These are phyloP conservation scores for Procavia capensis DNA, from an alignment of 2,113 vertebrate species.

Conservation along the genomic window DNA sequence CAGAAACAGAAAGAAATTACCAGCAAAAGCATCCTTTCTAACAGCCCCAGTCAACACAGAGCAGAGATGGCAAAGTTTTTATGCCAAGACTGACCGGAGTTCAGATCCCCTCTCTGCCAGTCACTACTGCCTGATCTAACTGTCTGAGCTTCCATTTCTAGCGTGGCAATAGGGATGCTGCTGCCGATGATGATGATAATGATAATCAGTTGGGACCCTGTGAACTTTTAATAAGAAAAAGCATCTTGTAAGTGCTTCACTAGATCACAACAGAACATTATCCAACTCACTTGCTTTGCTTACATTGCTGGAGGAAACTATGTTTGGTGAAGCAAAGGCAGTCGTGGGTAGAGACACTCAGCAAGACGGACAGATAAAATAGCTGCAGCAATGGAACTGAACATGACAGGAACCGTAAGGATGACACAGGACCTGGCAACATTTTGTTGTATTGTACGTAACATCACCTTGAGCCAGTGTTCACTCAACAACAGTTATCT, in stretches of 20 bases:
- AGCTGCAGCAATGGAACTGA: neutral
- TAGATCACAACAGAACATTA: neutral
- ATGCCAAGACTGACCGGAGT: neutral
- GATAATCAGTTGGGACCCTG: neutral
- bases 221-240: neutral
- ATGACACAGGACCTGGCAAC: neutral
- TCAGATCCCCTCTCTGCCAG: neutral
- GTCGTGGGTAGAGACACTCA: neutral
- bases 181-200: neutral
- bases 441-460: neutral
- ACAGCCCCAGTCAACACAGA: neutral
- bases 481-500: no score
- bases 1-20: neutral
- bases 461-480: neutral
- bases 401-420: neutral
- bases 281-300: neutral
- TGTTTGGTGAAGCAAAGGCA: neutral
- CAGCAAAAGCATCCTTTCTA: neutral
- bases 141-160: neutral
- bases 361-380: neutral
- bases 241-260: neutral
- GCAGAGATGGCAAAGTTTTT: neutral
- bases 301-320: neutral
- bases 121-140: neutral
- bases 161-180: neutral